Evolutionary conservation across 1,140 invertebrate genomes (phyloP).

Genomic region (Drosophila insularis): DNA sequence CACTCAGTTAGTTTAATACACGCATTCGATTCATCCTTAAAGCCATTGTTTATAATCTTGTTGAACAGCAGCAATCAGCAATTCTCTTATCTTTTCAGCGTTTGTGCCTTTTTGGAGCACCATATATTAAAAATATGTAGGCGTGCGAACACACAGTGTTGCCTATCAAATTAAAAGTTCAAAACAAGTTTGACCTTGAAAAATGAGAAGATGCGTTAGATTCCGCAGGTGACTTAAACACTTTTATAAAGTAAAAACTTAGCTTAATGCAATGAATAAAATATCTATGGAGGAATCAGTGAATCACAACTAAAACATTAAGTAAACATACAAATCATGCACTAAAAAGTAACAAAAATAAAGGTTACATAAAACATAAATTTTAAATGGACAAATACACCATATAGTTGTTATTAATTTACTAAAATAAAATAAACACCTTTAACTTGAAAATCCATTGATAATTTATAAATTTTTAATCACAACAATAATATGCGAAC

Average conservation of each 20-base stretch:
- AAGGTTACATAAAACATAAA: slow-evolving; percentile 9
- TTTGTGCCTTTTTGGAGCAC: no score
- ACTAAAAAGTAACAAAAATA: slow-evolving; percentile 28
- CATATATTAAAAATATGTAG: no score
- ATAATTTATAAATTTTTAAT: neutral
- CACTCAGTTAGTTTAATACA: slow-evolving; percentile 25
- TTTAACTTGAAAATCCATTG: slow-evolving; percentile 13
- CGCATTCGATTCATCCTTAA: slow-evolving; percentile 15
- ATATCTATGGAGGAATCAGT: no score
- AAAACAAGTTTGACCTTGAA: slow-evolving; percentile 5
- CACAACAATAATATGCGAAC: neutral
- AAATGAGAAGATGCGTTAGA: no score
- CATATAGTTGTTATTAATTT: slow-evolving; percentile 16
- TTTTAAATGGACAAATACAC: slow-evolving; percentile 20
- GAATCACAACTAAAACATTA: no score
- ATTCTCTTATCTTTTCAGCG: no score
- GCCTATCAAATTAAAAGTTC: slow-evolving; percentile 26
- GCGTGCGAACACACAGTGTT: no score
- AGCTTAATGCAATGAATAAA: no score
- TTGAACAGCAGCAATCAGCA: no score
- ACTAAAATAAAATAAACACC: slow-evolving; percentile 9
- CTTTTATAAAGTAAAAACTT: no score
- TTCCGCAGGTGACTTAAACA: no score
- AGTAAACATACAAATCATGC: slow-evolving; percentile 12
- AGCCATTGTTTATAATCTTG: slow-evolving; percentile 26